Conservation (phyloP, 2,797 vertebrate genomes). For the Peromyscus eremicus region DNA sequence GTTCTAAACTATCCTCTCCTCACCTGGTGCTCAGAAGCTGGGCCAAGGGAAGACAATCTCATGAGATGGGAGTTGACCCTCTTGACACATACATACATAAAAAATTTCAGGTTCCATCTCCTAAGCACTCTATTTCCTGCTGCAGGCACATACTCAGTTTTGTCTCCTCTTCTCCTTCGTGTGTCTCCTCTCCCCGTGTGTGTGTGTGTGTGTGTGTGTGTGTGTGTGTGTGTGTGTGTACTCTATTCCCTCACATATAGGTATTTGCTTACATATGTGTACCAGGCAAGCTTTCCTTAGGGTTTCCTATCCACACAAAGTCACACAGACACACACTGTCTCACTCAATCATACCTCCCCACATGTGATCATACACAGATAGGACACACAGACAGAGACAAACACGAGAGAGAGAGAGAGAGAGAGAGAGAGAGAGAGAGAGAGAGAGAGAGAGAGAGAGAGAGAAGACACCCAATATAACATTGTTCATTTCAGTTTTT, state of each 20-base stretch:
- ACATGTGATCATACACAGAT: slow-evolving; percentile 49
- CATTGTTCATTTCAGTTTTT: slow-evolving; percentile 82
- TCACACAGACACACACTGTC: slow-evolving; percentile 57
- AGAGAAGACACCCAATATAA: slow-evolving; percentile 77
- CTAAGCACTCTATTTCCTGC: slow-evolving; percentile 34
- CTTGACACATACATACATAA: slow-evolving; percentile 49
- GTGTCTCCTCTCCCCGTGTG: slow-evolving; percentile 59
- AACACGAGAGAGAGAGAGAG: background rate
- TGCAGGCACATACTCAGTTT: slow-evolving; percentile 47
- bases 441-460: slow-evolving; percentile 60
- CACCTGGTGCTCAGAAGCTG: slow-evolving; percentile 32
- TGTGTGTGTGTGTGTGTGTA: too few relatives aligned
- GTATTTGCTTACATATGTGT: slow-evolving; percentile 70
- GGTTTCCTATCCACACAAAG: slow-evolving; percentile 53
- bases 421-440: slow-evolving; percentile 61
- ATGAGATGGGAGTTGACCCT: slow-evolving; percentile 21
- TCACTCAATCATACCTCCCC: slow-evolving; percentile 53
- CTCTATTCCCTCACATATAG: slow-evolving; percentile 49
- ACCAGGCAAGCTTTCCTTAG: slow-evolving; percentile 60
- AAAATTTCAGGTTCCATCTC: slow-evolving; percentile 64
- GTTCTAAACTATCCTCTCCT: slow-evolving; percentile 48
- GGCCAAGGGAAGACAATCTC: slow-evolving; percentile 28
- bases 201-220: slow-evolving; percentile 8
- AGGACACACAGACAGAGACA: slow-evolving; percentile 34
- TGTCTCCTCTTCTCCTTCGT: slow-evolving; percentile 60